A percentile compares a stretch with the other conserved stretches of the same genome.
phyloP scores from a whole-genome alignment of 2,888 invertebrate genomes.

The Salpingus planirostris region DNA sequence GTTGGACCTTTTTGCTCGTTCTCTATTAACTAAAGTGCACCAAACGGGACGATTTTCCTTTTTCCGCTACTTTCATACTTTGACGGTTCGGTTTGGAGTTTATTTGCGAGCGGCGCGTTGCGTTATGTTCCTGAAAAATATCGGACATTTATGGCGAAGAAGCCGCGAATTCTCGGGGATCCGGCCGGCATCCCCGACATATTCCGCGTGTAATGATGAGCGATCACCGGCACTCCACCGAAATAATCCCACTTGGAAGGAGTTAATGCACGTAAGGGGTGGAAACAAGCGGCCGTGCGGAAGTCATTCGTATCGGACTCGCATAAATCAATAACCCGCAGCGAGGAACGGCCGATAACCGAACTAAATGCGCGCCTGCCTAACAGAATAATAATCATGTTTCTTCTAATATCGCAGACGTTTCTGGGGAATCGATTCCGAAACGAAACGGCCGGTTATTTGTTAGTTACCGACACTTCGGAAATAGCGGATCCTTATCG shows the following conservation, averaged over 20 bases:
- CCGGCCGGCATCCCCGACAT: no score
- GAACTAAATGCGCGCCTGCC: conserved; percentile 28
- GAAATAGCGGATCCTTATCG: conserved; percentile 32
- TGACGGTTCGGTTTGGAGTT: no score
- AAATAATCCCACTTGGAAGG: conserved; percentile 9
- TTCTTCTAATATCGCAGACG: conserved; percentile 20
- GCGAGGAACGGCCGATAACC: conserved; percentile 24
- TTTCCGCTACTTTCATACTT: no score
- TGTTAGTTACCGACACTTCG: conserved; percentile 24
- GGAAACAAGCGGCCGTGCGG: conserved; percentile 21
- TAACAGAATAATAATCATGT: conserved; percentile 30
- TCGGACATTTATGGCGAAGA: no score
- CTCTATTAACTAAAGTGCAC: no score
- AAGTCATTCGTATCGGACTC: conserved; percentile 24
- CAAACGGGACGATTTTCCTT: no score
- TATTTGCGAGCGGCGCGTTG: no score
- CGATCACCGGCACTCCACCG: neutral
- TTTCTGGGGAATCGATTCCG: conserved; percentile 21
- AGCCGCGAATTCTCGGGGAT: no score
- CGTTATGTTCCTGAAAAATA: no score
- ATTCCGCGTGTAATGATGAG: conserved; percentile 2
- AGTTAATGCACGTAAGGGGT: conserved; percentile 14
- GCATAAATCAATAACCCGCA: conserved; percentile 29
- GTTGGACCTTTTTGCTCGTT: no score
- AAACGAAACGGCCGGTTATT: conserved; percentile 16